Base-by-base conservation (phyloP, 2,888 invertebrate species). In the Tenthredo distinguenda region DNA sequence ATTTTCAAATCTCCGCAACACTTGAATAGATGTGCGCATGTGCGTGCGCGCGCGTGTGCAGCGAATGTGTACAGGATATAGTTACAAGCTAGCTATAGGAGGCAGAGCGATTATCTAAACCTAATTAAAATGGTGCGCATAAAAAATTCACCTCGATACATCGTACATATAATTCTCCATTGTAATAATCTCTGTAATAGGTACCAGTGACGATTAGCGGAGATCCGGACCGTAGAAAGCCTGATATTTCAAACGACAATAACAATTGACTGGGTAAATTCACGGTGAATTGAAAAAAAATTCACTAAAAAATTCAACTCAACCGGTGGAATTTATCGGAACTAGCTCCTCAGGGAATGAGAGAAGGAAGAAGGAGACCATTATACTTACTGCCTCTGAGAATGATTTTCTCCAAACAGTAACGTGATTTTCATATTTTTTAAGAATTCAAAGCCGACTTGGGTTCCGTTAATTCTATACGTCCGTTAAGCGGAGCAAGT, bases 151-250 rank as follows among this genome's bases (percentile, higher is more conserved):
- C 55, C n/a, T n/a, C 55, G n/a, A 55, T 55, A 55, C 10, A 62
- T 21, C 21, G 7, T 62, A 26, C 4, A 26, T 12, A 62, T 55
- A 55, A 55, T 55, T 55, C 62, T 21, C 26, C 9, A 10, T 62
- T 21, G n/a, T n/a, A n/a, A 62, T 62, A 55, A 55, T 62, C 12
- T 21, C 26, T 62, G 12, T 62, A 62, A 62, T 26, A 62, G 4
- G 7, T 58, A 7, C 0, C 62, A 10, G 7, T 21, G 21, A 58
- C 4, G 12, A 62, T 62, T 62, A 62, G 34, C 68, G 12, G 18
- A 68, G 34, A 68, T 68, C 68, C 34, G 34, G 68, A 68, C 34
- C 34, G 34, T 26, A 68, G 68, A 68, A 68, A 68, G 34, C 34
- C 68, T 34, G 34, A 34, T 68, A 68, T 68, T 68, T 68, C 1